Percentiles rank a stretch among this genome's conserved stretches.
These are phyloP conservation scores for Neodiprion pinetum DNA, from an alignment of 1,140 invertebrate genomes.

Conservation along the genomic window DNA sequence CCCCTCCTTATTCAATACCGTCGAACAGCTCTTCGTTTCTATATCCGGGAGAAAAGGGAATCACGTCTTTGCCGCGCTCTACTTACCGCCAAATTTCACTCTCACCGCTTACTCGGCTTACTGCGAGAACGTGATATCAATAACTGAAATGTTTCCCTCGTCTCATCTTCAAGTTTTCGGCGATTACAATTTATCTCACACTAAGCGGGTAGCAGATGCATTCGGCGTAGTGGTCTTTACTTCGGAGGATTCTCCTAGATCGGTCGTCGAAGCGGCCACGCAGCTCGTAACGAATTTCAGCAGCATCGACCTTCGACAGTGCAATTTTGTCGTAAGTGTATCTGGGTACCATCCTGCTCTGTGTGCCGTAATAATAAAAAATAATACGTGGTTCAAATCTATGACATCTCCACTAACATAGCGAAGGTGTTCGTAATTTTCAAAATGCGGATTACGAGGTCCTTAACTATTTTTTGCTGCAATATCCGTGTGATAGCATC, in stretches of 20 bases:
- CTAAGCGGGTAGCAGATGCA: background rate
- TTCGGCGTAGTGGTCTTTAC: too few species aligned
- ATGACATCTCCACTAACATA: background rate
- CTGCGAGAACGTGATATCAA: conserved; percentile 1
- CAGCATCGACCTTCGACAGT: background rate
- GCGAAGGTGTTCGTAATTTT: background rate
- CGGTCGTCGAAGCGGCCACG: background rate
- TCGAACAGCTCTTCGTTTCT: conserved; percentile 7
- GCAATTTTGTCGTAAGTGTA: background rate
- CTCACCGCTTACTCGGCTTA: background rate
- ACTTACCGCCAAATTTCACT: conserved; percentile 3
- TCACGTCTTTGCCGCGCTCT: background rate
- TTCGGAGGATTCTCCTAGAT: background rate
- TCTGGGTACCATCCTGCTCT: background rate
- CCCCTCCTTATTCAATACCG: background rate
- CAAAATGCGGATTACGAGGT: background rate
- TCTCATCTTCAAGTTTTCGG: conserved; percentile 4
- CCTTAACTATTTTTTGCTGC: background rate
- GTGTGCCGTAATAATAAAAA: conserved; percentile 10
- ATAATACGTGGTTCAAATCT: background rate
- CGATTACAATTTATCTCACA: conserved; percentile 4
- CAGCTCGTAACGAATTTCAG: background rate
- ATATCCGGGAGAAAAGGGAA: background rate
- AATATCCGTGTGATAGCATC: background rate
- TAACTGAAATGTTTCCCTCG: background rate